Evolutionary conservation across 2,113 vertebrate genomes (phyloP), one percentile per base, ranked within the genome.

Genomic region (Lota lota): DNA sequence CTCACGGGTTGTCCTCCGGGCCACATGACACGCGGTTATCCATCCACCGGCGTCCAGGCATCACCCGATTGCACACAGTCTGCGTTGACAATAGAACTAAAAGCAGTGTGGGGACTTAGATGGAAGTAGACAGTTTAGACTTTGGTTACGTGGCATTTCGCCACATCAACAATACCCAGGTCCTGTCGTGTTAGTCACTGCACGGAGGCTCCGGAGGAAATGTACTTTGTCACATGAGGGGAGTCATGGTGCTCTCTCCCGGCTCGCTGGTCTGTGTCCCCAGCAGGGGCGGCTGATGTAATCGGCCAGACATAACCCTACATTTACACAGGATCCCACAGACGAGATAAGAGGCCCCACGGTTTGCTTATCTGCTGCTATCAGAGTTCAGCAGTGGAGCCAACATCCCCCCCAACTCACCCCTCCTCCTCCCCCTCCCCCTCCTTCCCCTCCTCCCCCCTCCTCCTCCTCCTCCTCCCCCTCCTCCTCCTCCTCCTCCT

Each of bases 271-370:
- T 79, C 85, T 87, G 81, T 82, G 84, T 89, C 83, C 83, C 87
- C 85, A 80, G 77, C 85, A 90, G 87, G 73, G 78, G 81, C 69
- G 73, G 83, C 83, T 87, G 87, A 88, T 91, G 85, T 87, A 89
- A 91, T 90, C 88, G 79, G 74, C 80, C 80, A 86, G 86, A 88
- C 89, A 87, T 78, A 87, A 89, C 86, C 79, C 84, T 87, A 80
- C 84, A 85, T 89, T 89, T 88, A 87, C 89, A 80, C 79, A 80
- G 84, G 84, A 91, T 82, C 80, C 84, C 75, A 14, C 68, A 73
- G 85, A 86, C 79, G 80, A 80, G 86, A 92, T 91, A 89, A 89
- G 86, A 88, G 83, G 69, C 85, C 82, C 83, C 64, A 56, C 85
- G 87, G 86, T 80, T 63, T 8, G 69, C 79, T 89, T 90, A 90